phyloP scores from a whole-genome alignment of 37 sponge, comb jelly and placozoan species.

The Spongilla lacustris region DNA sequence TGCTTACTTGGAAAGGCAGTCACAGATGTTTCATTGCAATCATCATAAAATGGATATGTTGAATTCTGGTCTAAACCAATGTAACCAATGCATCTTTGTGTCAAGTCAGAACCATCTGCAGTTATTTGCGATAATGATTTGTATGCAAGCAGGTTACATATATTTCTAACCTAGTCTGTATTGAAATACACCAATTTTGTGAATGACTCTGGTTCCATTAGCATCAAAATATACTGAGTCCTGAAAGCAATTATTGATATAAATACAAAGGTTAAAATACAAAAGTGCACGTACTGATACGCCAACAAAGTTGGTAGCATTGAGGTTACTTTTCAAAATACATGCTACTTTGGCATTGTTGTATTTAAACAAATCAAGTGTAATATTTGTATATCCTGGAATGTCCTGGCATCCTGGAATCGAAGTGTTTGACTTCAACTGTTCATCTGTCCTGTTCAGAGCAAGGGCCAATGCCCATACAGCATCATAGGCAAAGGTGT shows the following conservation, averaged over 20 bases:
- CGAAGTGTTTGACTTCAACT: neutral
- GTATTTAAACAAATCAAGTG: neutral
- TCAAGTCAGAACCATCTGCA: no score
- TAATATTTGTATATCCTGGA: neutral
- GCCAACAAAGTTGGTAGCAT: neutral
- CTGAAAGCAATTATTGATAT: neutral
- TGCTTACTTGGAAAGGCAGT: no score
- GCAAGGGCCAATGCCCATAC: constrained; percentile 21
- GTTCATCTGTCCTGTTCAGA: constrained; percentile 2
- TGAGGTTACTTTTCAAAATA: neutral
- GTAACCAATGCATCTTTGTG: no score
- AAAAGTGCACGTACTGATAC: neutral
- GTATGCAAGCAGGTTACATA: neutral
- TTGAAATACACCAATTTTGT: neutral
- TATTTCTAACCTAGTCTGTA: neutral
- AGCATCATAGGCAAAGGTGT: constrained; percentile 5
- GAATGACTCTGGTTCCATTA: neutral
- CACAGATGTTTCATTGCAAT: no score
- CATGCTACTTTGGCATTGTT: neutral
- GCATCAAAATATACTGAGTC: neutral
- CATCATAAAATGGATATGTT: no score
- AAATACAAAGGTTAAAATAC: neutral
- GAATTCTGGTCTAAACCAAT: no score
- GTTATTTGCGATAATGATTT: neutral
- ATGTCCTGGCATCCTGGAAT: neutral